Base-by-base conservation (phyloP, 2,888 invertebrate species). In the Caenorhabditis sp. region DNA sequence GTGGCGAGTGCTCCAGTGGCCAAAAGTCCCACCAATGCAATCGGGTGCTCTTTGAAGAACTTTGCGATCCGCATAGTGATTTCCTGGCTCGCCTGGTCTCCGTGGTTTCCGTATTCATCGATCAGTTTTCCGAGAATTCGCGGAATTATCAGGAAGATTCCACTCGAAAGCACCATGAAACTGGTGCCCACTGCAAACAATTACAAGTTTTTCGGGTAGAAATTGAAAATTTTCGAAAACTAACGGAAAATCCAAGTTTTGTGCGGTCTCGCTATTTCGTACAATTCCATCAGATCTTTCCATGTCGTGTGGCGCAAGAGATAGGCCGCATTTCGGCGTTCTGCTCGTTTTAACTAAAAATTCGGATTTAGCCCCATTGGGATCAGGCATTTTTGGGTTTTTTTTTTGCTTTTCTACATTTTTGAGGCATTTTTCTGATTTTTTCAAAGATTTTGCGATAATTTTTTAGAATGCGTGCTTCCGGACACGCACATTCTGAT, bases 101-200 rank as follows among this genome's bases (percentile, higher is more conserved):
- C 48, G n/a, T 76, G 27, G 22, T 71, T 77, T 7, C 77, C 78
- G 39, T 78, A 70, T 62, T 84, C 77, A 58, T 98, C 97, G 76
- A 98, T 92, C 15, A 97, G 93, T 91, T 94, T 94, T 5, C 97
- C 97, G 77, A 97, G 92, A 76, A 94, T 94, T 90, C 94, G 96
- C 1, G 97, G 97, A 22, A 97, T 93, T 13, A 94, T 93, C 94
- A 97, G 95, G 7, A 96, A 94, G 1, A 97, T 95, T 72, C 93
- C 91, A 83, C 96, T 96, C 0, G 96, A 96, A 50, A 97, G 91
- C 9, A 95, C 84, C 46, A 97, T 91, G 62, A 96, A 92, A 9
- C 92, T 91, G 80, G 96, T 92, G 39, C 95, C 97, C 91, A 93
- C 95, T 93, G 90, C 41, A 58, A 52, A 55, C 13, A 24, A 53